phyloP scores from a whole-genome alignment of 2,888 invertebrate genomes.

The Helicoverpa assulta region DNA sequence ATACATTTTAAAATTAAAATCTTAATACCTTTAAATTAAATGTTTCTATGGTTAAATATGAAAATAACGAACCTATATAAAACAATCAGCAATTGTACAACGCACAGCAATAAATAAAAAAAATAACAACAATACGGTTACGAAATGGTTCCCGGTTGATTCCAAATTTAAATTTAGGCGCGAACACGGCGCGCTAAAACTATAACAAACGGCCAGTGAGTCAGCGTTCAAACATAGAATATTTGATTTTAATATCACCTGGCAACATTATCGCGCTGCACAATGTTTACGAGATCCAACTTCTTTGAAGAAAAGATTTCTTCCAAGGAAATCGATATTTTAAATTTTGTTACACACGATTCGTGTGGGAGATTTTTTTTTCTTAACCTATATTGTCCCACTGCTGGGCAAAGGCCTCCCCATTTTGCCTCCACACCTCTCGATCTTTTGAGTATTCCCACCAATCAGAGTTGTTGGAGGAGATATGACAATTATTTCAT shows the following conservation, averaged over 20 bases:
- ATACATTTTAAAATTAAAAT: background rate
- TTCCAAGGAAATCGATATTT: too few relatives aligned
- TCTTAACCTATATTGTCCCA: too few relatives aligned
- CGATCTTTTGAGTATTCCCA: too few relatives aligned
- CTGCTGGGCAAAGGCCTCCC: too few relatives aligned
- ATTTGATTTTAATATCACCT: constrained; percentile 75
- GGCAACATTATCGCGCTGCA: constrained; percentile 71
- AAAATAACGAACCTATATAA: background rate
- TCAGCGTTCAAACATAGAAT: constrained; percentile 73
- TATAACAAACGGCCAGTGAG: constrained; percentile 74
- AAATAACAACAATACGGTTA: constrained; percentile 68
- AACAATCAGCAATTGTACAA: constrained; percentile 25
- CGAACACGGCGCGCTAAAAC: constrained; percentile 72
- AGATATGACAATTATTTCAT: too few relatives aligned
- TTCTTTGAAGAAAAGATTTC: constrained; percentile 16
- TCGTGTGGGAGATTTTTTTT: too few relatives aligned
- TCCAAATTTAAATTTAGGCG: constrained; percentile 82
- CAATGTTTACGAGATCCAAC: constrained; percentile 37
- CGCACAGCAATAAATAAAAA: constrained; percentile 42
- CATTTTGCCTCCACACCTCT: too few relatives aligned
- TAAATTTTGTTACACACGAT: too few relatives aligned
- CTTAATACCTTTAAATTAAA: constrained; percentile 12
- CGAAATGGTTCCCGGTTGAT: constrained; percentile 69
- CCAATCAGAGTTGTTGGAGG: too few relatives aligned
- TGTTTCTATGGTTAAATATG: background rate